Percentiles rank a stretch among this genome's conserved stretches.
phyloP scores from a whole-genome alignment of 2,888 invertebrate species.

The Chaetogeoica ovagalla region DNA sequence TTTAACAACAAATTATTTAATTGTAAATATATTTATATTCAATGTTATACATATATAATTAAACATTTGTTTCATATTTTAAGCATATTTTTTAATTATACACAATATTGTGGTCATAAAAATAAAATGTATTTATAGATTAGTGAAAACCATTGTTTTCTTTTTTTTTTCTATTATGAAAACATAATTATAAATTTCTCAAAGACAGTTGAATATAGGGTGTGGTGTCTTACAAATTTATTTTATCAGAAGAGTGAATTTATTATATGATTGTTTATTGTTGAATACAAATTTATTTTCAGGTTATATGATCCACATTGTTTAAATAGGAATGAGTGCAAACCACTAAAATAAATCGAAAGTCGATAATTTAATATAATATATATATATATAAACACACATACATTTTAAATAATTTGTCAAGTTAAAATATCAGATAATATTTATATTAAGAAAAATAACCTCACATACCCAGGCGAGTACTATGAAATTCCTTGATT shows the following conservation, averaged over 20 bases:
- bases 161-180: no score
- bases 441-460: background rate
- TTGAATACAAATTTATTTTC: background rate
- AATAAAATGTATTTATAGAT: no score
- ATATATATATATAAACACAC: background rate
- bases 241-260: background rate
- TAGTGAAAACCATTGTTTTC: no score
- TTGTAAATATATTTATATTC: slow-evolving; percentile 1
- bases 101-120: no score
- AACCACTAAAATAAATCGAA: background rate
- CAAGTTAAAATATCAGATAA: slow-evolving; percentile 3
- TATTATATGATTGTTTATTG: background rate
- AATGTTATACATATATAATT: no score
- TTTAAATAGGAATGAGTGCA: background rate
- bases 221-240: background rate
- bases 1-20: background rate
- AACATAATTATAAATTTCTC: background rate
- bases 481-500: background rate
- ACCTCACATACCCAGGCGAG: background rate
- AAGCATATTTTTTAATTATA: no score
- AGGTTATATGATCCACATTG: background rate
- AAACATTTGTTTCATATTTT: no score
- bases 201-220: background rate
- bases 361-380: background rate
- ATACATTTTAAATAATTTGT: background rate